Evolutionary conservation across 1,140 invertebrate species (phyloP), one percentile per base, ranked within the genome.

Genomic region (Steinernema khuongi): DNA sequence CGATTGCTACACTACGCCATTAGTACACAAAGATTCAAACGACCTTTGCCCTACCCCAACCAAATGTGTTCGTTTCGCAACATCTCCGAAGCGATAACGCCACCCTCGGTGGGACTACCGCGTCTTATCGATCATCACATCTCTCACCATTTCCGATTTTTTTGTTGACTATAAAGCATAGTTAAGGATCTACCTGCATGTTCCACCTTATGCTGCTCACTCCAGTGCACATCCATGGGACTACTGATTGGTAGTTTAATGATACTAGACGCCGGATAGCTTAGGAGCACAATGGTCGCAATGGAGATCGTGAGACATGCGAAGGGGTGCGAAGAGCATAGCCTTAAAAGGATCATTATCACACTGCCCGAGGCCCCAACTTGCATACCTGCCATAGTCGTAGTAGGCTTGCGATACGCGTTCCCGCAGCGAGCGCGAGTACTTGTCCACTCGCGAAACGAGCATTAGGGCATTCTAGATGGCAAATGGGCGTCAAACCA

Each of bases 201-300:
- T 22, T 60, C 50, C 14, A 60, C 50, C 26, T 60, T 22, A 60
- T 60, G 50, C 66, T 44, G 26, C 29, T 50, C 50, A 31, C 66
- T 79, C 75, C 78, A 74, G 30, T 76, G 73, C 0, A 81, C 79
- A 60, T 81, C 81, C 68, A 83, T 80, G 4, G 80, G 81, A 14
- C 67, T 75, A n/a, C 73, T 79, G 19, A 75, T 75, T 18, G 80
- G 80, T 2, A 81, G 43, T 18, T 74, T 31, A 1, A 83, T 28
- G n/a, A 72, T 31, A 17, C 44, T 68, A 1, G 83, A 44, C 1
- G 80, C 82, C 28, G 80, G 80, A 72, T 83, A 81, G 0, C 77
- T 83, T 18, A 81, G 75, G 44, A 81, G 71, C 14, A 81, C 14
- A 30, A 82, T 79, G 17, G 78, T 80, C 18, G 81, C 22, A 50